These are phyloP conservation scores for Lophotriccus pileatus DNA, from an alignment of 2,797 vertebrate genomes.

Conservation along the genomic window DNA sequence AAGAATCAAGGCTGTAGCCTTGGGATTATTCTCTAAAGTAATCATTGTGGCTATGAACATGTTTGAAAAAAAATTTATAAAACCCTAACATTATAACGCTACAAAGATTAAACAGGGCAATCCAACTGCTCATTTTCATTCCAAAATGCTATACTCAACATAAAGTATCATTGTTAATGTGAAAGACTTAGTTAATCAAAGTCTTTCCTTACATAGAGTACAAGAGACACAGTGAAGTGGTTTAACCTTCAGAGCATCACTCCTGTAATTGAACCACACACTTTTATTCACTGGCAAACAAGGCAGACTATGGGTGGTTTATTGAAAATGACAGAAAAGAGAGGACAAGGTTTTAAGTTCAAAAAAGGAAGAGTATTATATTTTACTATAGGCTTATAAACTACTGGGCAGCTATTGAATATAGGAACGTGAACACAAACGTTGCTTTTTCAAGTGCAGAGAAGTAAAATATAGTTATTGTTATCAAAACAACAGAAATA, in stretches of 20 bases:
- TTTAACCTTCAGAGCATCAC: slow-evolving; percentile 60
- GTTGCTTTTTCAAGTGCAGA: background rate
- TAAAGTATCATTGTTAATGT: background rate
- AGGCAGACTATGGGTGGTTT: background rate
- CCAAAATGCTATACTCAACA: background rate
- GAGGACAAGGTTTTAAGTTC: background rate
- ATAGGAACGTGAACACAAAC: background rate
- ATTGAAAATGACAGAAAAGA: slow-evolving; percentile 29
- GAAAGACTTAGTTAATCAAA: slow-evolving; percentile 58
- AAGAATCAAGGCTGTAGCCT: background rate
- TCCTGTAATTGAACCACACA: slow-evolving; percentile 50
- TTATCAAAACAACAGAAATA: background rate
- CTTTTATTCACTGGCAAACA: slow-evolving; percentile 45
- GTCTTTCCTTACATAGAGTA: slow-evolving; percentile 35
- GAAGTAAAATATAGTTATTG: background rate
- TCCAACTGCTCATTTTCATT: slow-evolving; percentile 40
- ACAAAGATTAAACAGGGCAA: slow-evolving; percentile 2
- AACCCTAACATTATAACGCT: slow-evolving; percentile 1
- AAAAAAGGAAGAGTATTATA: background rate
- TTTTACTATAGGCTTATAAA: background rate
- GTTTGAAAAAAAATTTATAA: background rate
- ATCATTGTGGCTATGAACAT: background rate
- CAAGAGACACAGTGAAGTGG: slow-evolving; percentile 17
- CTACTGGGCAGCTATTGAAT: background rate
- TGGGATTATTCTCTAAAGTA: background rate